These are phyloP conservation scores for Oxycera nigricornis DNA, from an alignment of 2,888 invertebrate genomes.

Conservation along the genomic window DNA sequence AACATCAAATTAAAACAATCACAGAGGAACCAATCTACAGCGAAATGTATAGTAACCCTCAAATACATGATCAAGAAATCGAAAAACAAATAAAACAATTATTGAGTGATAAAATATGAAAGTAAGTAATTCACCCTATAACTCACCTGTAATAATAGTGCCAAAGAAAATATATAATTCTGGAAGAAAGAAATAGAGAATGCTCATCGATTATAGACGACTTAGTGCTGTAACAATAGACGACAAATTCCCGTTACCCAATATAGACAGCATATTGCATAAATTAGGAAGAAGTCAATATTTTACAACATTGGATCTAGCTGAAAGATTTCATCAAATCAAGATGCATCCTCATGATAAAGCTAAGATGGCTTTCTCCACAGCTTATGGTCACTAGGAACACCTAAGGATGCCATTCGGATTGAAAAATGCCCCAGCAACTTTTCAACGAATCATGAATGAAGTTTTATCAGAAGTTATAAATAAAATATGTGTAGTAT, in stretches of 20 bases:
- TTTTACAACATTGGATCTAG: constrained; percentile 24
- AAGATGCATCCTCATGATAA: constrained; percentile 37
- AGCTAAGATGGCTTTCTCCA: constrained; percentile 52
- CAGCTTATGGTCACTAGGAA: constrained; percentile 49
- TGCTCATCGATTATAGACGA: constrained; percentile 14
- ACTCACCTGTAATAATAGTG: constrained; percentile 17
- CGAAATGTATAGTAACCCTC: constrained; percentile 3
- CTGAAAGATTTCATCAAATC: constrained; percentile 36
- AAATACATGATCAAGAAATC: background rate
- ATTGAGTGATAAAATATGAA: background rate
- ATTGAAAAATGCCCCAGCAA: constrained; percentile 58
- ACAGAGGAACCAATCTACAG: constrained; percentile 4
- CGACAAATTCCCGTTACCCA: constrained; percentile 25
- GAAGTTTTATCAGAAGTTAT: constrained; percentile 50
- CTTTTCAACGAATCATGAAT: constrained; percentile 44
- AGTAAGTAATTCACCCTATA: constrained; percentile 18
- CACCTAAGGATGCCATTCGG: constrained; percentile 55
- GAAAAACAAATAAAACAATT: constrained; percentile 11
- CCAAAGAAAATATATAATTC: constrained; percentile 20
- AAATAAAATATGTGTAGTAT: constrained; percentile 45
- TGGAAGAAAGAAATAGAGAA: constrained; percentile 1
- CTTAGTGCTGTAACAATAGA: constrained; percentile 13
- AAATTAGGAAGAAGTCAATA: constrained; percentile 42
- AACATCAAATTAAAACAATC: constrained; percentile 19
- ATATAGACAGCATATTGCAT: constrained; percentile 39